Percentiles rank a stretch among this genome's conserved stretches.
These are phyloP conservation scores for Chroicocephalus ridibundus DNA, from an alignment of 2,113 vertebrate species.

Conservation along the genomic window DNA sequence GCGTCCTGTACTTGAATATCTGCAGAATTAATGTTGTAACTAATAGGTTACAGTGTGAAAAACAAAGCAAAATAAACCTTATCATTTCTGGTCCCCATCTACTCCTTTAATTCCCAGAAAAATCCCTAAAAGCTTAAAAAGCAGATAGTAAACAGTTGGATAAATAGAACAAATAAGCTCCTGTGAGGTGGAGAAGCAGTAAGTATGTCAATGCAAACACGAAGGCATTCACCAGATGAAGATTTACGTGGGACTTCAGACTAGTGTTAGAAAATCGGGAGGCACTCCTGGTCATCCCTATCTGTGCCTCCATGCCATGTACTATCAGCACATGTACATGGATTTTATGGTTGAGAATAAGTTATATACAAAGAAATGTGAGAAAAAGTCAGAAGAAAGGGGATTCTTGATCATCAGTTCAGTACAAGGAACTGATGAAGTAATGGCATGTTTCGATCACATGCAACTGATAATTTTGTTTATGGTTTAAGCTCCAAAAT, in stretches of 20 bases:
- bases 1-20: background rate
- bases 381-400: background rate
- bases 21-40: background rate
- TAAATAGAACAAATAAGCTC: background rate
- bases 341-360: background rate
- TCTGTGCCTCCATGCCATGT: background rate
- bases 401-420: background rate
- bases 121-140: background rate
- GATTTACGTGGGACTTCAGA: background rate
- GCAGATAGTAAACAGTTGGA: background rate
- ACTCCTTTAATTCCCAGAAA: background rate
- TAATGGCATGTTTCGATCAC: background rate
- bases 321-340: rapidly evolving
- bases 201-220: background rate
- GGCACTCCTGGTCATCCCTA: no score
- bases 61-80: background rate
- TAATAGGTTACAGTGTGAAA: background rate
- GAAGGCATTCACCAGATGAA: background rate
- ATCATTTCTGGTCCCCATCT: background rate
- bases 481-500: background rate
- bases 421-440: background rate
- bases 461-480: background rate
- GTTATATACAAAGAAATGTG: background rate
- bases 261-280: background rate
- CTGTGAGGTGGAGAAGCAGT: background rate